A percentile compares a stretch with the other conserved stretches of the same genome.
phyloP scores from a whole-genome alignment of 2,113 vertebrate genomes.

The Etheostoma cragini region DNA sequence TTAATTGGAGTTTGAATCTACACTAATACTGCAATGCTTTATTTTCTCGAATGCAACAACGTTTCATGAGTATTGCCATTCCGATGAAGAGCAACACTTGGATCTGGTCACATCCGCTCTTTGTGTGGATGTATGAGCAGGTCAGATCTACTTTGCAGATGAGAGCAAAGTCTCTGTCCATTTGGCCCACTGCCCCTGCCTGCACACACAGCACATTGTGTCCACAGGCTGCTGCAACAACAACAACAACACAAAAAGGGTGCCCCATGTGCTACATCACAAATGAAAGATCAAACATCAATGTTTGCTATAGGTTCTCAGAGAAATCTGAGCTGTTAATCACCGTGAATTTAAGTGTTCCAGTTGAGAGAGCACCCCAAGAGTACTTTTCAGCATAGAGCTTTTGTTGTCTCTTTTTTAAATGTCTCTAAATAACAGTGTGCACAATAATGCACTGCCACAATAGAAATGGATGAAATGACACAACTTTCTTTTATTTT shows the following conservation, averaged over 20 bases:
- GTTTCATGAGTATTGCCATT: constrained; percentile 33
- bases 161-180: constrained; percentile 70
- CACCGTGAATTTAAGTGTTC: constrained; percentile 76
- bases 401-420: neutral
- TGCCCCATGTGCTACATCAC: constrained; percentile 78
- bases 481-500: constrained; percentile 29
- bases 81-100: constrained; percentile 21
- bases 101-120: constrained; percentile 41
- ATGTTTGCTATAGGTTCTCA: constrained; percentile 67
- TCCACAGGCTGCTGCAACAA: constrained; percentile 64
- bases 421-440: constrained; percentile 51
- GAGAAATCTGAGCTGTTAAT: constrained; percentile 77
- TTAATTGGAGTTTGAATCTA: constrained; percentile 3
- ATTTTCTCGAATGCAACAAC: constrained; percentile 22
- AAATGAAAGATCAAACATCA: constrained; percentile 83
- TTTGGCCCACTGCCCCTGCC: constrained; percentile 70
- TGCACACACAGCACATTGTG: constrained; percentile 54
- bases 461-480: constrained; percentile 46
- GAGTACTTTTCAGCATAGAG: constrained; percentile 41
- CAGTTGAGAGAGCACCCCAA: constrained; percentile 69
- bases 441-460: constrained; percentile 26
- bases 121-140: constrained; percentile 60
- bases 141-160: constrained; percentile 70
- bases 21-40: neutral
- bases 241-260: constrained; percentile 70